Evolutionary conservation across 2,113 vertebrate species (phyloP).

Genomic region (Toxotes jaculatrix): DNA sequence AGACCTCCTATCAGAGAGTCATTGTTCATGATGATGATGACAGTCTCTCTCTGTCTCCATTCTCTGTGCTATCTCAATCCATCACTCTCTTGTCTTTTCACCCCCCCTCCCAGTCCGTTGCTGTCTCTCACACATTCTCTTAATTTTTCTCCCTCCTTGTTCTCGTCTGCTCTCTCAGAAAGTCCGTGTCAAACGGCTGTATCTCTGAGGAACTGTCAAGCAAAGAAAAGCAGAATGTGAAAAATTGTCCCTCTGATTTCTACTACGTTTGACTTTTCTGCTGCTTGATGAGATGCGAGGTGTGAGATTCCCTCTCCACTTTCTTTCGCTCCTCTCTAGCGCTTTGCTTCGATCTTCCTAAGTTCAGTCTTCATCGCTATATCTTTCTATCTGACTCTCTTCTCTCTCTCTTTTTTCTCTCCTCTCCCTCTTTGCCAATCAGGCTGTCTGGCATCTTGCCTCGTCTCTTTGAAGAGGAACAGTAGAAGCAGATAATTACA

Average conservation of each 20-base stretch:
- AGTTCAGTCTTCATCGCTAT: slow-evolving; percentile 58
- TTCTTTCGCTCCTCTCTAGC: slow-evolving; percentile 3
- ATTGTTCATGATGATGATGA: slow-evolving; percentile 74
- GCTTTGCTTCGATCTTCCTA: slow-evolving; percentile 39
- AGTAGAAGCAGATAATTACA: slow-evolving; percentile 80
- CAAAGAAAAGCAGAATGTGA: slow-evolving; percentile 49
- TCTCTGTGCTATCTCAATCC: slow-evolving; percentile 59
- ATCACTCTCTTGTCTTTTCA: slow-evolving; percentile 60
- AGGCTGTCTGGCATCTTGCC: slow-evolving; percentile 64
- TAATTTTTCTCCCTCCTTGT: slow-evolving; percentile 45
- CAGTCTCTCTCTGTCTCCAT: slow-evolving; percentile 61
- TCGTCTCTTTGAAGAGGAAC: slow-evolving; percentile 70
- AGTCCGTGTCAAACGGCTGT: slow-evolving; percentile 50
- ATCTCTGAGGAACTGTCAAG: slow-evolving; percentile 59
- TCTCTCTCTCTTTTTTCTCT: slow-evolving; percentile 1
- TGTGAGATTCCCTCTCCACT: slow-evolving; percentile 43
- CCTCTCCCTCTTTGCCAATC: slow-evolving; percentile 43
- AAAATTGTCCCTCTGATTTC: slow-evolving; percentile 58
- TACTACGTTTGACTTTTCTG: slow-evolving; percentile 58
- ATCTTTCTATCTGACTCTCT: slow-evolving; percentile 22
- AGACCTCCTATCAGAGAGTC: slow-evolving; percentile 65
- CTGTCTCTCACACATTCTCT: slow-evolving; percentile 47
- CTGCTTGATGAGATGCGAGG: slow-evolving; percentile 41
- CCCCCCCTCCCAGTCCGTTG: background rate
- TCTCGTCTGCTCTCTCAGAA: slow-evolving; percentile 22